These are phyloP conservation scores for Helleia helle DNA, from an alignment of 2,888 invertebrate species.

Conservation along the genomic window DNA sequence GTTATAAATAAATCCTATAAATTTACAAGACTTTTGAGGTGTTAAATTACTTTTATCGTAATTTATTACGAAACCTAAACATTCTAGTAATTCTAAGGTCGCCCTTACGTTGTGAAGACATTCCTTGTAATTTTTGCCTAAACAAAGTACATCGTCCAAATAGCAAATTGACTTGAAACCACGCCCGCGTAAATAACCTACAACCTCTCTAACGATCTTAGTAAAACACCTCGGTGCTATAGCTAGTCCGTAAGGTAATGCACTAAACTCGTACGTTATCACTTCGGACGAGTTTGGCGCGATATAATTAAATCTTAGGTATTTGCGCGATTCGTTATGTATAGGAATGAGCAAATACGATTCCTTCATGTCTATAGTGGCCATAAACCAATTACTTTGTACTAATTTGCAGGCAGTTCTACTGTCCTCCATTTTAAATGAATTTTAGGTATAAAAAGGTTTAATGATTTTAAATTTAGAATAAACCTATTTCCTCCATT, in stretches of 20 bases:
- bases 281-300: too few relatives aligned
- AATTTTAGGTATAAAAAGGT: slow-evolving; percentile 14
- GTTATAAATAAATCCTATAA: slow-evolving; percentile 1
- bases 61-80: background rate
- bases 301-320: too few relatives aligned
- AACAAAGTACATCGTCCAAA: background rate
- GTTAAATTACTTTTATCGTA: background rate
- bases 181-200: background rate
- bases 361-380: background rate
- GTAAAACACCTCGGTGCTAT: background rate
- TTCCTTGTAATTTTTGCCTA: background rate
- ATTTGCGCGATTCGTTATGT: too few relatives aligned
- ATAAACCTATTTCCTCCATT: slow-evolving; percentile 20
- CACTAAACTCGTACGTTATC: background rate
- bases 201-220: background rate
- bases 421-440: slow-evolving; percentile 22
- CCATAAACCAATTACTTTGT: slow-evolving; percentile 6
- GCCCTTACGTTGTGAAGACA: background rate
- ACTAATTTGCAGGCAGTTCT: slow-evolving; percentile 14
- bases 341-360: background rate
- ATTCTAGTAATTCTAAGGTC: background rate
- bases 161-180: background rate
- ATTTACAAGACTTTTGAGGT: background rate
- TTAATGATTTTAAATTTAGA: slow-evolving; percentile 19
- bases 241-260: background rate